A percentile compares a stretch with the other conserved stretches of the same genome.
Conservation (phyloP, 92 coral and sea anemone genomes). For the Epizoanthus ramosus region DNA sequence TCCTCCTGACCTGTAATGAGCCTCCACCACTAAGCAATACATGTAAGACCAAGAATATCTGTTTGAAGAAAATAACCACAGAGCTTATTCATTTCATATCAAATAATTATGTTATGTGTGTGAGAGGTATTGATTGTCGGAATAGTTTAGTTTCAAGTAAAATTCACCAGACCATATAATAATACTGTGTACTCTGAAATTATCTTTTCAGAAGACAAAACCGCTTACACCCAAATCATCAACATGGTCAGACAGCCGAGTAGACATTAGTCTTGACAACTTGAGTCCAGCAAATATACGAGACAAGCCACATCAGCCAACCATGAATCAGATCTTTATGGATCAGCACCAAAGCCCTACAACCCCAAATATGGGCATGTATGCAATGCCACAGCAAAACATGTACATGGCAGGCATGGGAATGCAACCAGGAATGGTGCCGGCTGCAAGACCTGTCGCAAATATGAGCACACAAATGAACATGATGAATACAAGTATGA, state of each 20-base stretch:
- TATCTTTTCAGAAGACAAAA: slow-evolving; percentile 23
- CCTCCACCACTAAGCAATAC: no score
- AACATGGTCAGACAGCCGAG: slow-evolving; percentile 98
- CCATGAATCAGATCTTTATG: slow-evolving; percentile 85
- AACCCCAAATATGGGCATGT: slow-evolving; percentile 59
- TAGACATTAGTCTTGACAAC: slow-evolving; percentile 93
- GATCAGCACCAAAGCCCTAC: slow-evolving; percentile 64
- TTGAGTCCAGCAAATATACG: slow-evolving; percentile 77
- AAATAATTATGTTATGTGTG: no score
- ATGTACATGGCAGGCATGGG: slow-evolving; percentile 56
- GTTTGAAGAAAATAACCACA: no score
- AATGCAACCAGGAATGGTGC: slow-evolving; percentile 34
- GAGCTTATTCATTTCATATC: no score
- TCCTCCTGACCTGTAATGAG: no score
- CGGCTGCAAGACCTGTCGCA: slow-evolving; percentile 46
- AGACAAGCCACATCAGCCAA: slow-evolving; percentile 94
- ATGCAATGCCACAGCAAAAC: slow-evolving; percentile 60
- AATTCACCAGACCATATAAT: neutral
- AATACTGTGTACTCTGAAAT: neutral
- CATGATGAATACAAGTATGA: slow-evolving; percentile 60
- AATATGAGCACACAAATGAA: slow-evolving; percentile 56
- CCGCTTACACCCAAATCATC: slow-evolving; percentile 66
- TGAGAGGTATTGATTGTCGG: neutral
- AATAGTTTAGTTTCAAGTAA: neutral
- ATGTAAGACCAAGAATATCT: no score